Base-by-base conservation (phyloP, 2,888 invertebrate genomes). In the Panzeria rudis region DNA sequence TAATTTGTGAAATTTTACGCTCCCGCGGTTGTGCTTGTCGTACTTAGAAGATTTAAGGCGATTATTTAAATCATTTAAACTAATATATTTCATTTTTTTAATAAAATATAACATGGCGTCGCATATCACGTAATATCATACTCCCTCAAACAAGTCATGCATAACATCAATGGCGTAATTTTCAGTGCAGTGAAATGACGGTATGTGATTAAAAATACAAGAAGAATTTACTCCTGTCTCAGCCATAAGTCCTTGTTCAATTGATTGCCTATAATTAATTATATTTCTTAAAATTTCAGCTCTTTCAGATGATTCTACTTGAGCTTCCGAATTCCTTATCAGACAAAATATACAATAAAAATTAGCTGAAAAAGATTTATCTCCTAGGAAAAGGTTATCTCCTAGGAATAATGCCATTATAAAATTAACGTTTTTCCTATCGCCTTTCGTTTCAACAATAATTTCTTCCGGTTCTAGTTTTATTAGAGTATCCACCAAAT, bases 131-230 rank as follows among this genome's bases (percentile, higher is more conserved):
- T 71, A 20, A 9, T 71, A 56, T 8, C 71, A 71, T 25, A 59
- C 9, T 2, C 54, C 69, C 13, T 71, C 69, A 32, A 71, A 56
- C 0, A 71, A 7, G 15, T 71, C 69, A 15, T 71, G 71, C 71
- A 71, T 71, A 6, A 71, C 17, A 41, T 59, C 71, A 2, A 71
- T 56, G 1, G 41, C 9, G 54, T 56, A 71, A 20, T 71, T 71
- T 56, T 71, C 71, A 2, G 56, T 44, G 8, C 71, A 56, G 38
- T 56, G 71, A 17, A 71, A 71, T 3, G 41, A 71, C 0, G 56
- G 69, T 5, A 71, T 54, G 5, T 13, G n/a, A 7, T 71, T 38
- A 56, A 56, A 71, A 5, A 29, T 35, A 13, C 71, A 56, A 2
- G 17, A 8, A 23, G n/a, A 5, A 56, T 17, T 56, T 71, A 71